Percentiles rank a stretch among this genome's conserved stretches.
Conservation (phyloP, 2,888 invertebrate genomes). For the Sphinx pinastri region DNA sequence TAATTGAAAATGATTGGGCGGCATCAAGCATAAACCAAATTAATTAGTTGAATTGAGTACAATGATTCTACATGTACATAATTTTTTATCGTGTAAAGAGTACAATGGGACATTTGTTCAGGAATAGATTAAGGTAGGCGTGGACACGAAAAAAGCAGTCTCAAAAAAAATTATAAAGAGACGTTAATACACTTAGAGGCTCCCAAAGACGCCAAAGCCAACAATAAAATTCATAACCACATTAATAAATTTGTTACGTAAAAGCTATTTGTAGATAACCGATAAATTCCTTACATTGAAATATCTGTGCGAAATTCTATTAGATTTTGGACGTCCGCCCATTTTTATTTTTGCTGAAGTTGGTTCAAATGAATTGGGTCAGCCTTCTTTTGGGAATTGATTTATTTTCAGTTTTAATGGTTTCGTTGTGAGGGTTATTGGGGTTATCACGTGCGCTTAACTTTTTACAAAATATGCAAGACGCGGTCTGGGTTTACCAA, state of each 20-base stretch:
- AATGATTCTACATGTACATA: too few relatives aligned
- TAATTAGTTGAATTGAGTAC: too few relatives aligned
- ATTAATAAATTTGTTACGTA: conserved; percentile 12
- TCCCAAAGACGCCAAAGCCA: background rate
- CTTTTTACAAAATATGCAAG: background rate
- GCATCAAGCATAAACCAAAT: too few relatives aligned
- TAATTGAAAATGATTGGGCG: too few relatives aligned
- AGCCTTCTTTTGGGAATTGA: conserved; percentile 8
- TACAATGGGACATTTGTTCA: too few relatives aligned
- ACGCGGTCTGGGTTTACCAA: too few relatives aligned
- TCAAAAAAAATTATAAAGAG: background rate
- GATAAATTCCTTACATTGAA: conserved; percentile 16
- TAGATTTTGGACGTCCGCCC: conserved; percentile 22
- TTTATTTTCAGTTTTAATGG: conserved; percentile 9
- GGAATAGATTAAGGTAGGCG: too few relatives aligned
- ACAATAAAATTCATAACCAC: background rate
- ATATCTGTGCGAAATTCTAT: conserved; percentile 19
- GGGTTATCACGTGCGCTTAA: background rate
- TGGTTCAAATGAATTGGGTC: conserved; percentile 9
- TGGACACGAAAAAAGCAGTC: too few relatives aligned
- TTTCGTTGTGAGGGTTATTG: background rate
- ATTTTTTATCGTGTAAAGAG: too few relatives aligned
- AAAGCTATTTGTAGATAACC: background rate
- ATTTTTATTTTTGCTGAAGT: conserved; percentile 16
- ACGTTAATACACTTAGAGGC: background rate